These are phyloP conservation scores for Lagopus muta DNA, from an alignment of 2,113 vertebrate genomes.

Conservation along the genomic window DNA sequence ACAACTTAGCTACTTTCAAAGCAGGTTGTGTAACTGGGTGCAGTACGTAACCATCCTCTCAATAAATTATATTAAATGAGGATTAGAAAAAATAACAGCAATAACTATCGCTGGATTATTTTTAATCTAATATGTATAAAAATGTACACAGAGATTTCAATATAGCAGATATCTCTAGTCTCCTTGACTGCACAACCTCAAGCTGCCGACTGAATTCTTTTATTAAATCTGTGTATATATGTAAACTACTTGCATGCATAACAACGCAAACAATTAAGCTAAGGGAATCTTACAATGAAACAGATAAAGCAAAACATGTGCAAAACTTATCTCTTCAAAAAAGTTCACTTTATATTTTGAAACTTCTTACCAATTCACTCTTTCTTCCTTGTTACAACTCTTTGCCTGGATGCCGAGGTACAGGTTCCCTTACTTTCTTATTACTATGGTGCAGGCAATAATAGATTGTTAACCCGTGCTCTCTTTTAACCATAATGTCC, in stretches of 20 bases:
- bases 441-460: not conserved
- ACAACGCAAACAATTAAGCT: not conserved
- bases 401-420: rapidly evolving
- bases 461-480: not conserved
- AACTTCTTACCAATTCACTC: not conserved
- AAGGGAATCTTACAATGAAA: not conserved
- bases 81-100: not conserved
- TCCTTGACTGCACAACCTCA: not conserved
- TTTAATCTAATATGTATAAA: not conserved
- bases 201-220: not conserved
- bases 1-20: not conserved
- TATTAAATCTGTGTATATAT: conserved; percentile 7
- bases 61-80: not conserved
- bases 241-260: not conserved
- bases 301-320: rapidly evolving
- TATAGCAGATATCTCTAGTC: not conserved
- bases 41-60: not conserved
- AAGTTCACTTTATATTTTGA: not conserved
- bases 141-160: not conserved
- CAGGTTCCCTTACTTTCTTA: not conserved
- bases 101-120: not conserved
- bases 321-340: not conserved
- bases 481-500: not conserved
- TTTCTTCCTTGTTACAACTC: not conserved
- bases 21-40: not conserved